These are phyloP conservation scores for Drosophila grimshawi DNA, from an alignment of 1,140 invertebrate species.

Conservation along the genomic window DNA sequence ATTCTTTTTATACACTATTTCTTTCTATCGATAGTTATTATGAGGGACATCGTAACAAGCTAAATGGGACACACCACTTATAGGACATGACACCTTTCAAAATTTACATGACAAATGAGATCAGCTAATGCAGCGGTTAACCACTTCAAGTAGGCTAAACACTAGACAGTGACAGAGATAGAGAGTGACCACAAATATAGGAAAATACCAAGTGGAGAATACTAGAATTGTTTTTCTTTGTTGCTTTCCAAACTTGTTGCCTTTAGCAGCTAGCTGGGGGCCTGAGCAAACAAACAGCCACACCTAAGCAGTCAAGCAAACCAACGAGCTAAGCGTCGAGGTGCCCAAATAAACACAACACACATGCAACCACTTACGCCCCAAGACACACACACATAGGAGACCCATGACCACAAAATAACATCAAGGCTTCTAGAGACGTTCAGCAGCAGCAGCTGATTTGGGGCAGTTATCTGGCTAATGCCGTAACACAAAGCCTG, in stretches of 20 bases:
- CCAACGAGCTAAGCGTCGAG: slow-evolving; percentile 36
- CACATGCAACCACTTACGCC: slow-evolving; percentile 9
- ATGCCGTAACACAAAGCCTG: slow-evolving; percentile 33
- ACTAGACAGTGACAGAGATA: background rate
- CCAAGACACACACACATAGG: slow-evolving; percentile 21
- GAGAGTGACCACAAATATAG: slow-evolving; percentile 3
- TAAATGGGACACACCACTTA: too few species aligned
- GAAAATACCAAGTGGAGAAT: slow-evolving; percentile 20
- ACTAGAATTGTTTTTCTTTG: slow-evolving; percentile 18
- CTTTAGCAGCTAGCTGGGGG: slow-evolving; percentile 17
- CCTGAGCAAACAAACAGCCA: slow-evolving; percentile 45
- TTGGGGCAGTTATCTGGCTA: slow-evolving; percentile 23
- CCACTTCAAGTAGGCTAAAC: slow-evolving; percentile 14
- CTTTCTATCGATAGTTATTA: too few species aligned
- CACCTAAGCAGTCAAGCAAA: slow-evolving; percentile 54
- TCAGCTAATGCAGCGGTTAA: slow-evolving; percentile 18
- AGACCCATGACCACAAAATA: slow-evolving; percentile 19
- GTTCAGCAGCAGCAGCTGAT: slow-evolving; percentile 20
- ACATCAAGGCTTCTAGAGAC: slow-evolving; percentile 7
- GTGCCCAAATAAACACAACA: slow-evolving; percentile 57
- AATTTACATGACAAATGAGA: too few species aligned
- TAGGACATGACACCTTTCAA: too few species aligned
- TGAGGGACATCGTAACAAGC: too few species aligned
- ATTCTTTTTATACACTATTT: too few species aligned
- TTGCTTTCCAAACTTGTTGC: slow-evolving; percentile 59